Base-by-base conservation (phyloP, 2,113 vertebrate species). In the Myrmecophaga tridactyla region DNA sequence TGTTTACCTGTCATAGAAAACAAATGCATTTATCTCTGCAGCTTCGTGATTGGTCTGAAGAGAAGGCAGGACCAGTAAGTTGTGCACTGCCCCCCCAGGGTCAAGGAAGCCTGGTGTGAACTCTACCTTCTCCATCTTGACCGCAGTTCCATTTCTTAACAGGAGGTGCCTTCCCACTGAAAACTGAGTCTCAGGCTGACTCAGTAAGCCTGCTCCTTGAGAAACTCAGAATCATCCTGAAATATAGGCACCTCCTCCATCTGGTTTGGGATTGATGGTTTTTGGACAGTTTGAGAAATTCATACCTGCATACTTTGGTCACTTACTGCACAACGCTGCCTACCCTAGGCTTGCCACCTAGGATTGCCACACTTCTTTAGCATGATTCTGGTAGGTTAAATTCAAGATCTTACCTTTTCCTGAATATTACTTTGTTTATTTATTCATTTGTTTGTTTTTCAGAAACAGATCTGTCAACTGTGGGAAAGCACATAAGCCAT, bases 1-100 rank as follows among this genome's bases (percentile, higher is more conserved):
- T 73, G 97, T 97, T 97, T 86, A 72, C 84, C 94, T 97, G 31
- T 86, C 65, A 96, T 76, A 18, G n/a, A 77, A 93, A 39, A 85
- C 63, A 91, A 94, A 36, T 72, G 7, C 46, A 85, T 80, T 85
- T 51, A 72, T 96, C 56, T 84, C 39, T 89, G 48, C 0, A 89
- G 41, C 25, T 81, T 89, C 13, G 1, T 13, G n/a, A 62, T 63
- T 43, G 15, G 62, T 48, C 39, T 78, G 36, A 76, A 91, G 84
- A 94, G 39, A 4, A 78, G 13, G 31, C 12, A 73, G 39, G 31
- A 4, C 21, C 48, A n/a, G n/a, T n/a, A n/a, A n/a, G n/a, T n/a
- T n/a, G n/a, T n/a, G n/a, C n/a, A n/a, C 27, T n/a, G n/a, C n/a
- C 13, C 34, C 15, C 4, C 6, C 8, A 56, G 31, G 11, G 4